These are phyloP conservation scores for Polydrusus cervinus DNA, from an alignment of 2,888 invertebrate genomes.

Conservation along the genomic window DNA sequence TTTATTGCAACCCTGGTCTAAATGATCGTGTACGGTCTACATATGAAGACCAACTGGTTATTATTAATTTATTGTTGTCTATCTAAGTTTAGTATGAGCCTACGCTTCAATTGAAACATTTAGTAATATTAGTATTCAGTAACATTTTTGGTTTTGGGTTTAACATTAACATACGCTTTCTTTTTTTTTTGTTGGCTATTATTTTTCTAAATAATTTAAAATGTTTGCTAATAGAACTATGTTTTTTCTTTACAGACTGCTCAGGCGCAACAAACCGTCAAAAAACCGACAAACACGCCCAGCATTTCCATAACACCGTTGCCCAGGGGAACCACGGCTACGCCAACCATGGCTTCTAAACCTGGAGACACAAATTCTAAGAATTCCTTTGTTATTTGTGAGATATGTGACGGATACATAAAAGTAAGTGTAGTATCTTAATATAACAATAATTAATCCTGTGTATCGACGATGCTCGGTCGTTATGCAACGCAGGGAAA, in stretches of 20 bases:
- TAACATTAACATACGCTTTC: constrained; percentile 4
- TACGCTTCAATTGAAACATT: too few species aligned
- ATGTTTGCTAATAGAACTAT: neutral
- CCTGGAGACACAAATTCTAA: constrained; percentile 78
- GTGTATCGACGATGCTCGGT: too few species aligned
- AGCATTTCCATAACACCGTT: constrained; percentile 93
- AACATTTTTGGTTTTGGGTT: constrained; percentile 10
- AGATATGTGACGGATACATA: constrained; percentile 97
- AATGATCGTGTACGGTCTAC: too few species aligned
- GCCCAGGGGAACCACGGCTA: constrained; percentile 78
- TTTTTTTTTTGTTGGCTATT: neutral
- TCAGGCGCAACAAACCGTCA: constrained; percentile 35
- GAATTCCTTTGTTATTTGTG: constrained; percentile 93
- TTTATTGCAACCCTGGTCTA: too few species aligned
- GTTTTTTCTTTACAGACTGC: constrained; percentile 12
- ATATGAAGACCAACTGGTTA: too few species aligned
- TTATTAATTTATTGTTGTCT: too few species aligned
- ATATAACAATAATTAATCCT: too few species aligned
- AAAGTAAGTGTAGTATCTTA: constrained; percentile 76
- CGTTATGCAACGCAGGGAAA: too few species aligned
- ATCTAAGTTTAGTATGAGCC: too few species aligned
- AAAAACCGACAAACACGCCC: constrained; percentile 79
- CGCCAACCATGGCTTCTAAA: constrained; percentile 67
- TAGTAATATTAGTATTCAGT: neutral
- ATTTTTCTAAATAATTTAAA: neutral